phyloP scores from a whole-genome alignment of 2,888 invertebrate species.

The Argyresthia goedartella region DNA sequence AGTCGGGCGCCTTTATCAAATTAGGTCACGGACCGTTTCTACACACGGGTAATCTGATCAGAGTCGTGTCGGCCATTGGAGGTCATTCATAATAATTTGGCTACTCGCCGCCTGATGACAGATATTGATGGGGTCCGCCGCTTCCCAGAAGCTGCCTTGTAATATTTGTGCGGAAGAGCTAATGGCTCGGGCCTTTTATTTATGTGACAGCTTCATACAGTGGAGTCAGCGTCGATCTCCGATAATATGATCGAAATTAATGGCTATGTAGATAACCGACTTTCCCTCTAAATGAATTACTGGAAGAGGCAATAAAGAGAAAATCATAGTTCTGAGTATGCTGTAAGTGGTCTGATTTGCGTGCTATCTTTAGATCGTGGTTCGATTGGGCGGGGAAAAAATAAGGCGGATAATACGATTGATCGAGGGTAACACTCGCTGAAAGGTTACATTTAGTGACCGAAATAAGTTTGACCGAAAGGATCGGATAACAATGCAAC shows the following conservation, averaged over 20 bases:
- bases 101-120: slow-evolving; percentile 54
- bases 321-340: background rate
- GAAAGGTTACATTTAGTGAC: slow-evolving; percentile 9
- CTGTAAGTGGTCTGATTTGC: slow-evolving; percentile 1
- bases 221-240: slow-evolving; percentile 20
- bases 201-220: slow-evolving; percentile 51
- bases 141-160: slow-evolving; percentile 24
- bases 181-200: slow-evolving; percentile 51
- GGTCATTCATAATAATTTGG: slow-evolving; percentile 54
- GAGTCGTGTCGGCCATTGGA: slow-evolving; percentile 20
- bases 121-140: slow-evolving; percentile 57
- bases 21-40: slow-evolving; percentile 42
- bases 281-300: slow-evolving; percentile 21
- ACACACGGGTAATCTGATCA: slow-evolving; percentile 14
- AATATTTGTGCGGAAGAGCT: slow-evolving; percentile 36
- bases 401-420: too few species aligned
- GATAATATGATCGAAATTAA: slow-evolving; percentile 49
- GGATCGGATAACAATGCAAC: slow-evolving; percentile 30
- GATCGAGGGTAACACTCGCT: background rate
- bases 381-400: background rate
- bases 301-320: background rate
- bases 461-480: slow-evolving; percentile 21
- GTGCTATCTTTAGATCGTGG: background rate
- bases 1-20: slow-evolving; percentile 16
- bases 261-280: slow-evolving; percentile 30